phyloP scores from a whole-genome alignment of 2,888 invertebrate species.

The Graphium colonna region DNA sequence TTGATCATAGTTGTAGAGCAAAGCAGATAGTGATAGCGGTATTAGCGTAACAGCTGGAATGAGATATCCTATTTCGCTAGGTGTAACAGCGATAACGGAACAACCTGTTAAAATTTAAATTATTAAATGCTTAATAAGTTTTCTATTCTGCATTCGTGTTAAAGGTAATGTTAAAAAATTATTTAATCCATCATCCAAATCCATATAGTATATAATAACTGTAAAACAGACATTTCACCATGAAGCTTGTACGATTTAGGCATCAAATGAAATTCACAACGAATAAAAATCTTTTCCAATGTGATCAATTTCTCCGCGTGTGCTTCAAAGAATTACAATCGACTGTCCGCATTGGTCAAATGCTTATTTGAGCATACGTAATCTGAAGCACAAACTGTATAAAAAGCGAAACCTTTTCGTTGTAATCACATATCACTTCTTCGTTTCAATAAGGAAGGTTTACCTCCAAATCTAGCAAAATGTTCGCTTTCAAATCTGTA shows the following conservation, averaged over 20 bases:
- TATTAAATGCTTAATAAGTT: too few relatives aligned
- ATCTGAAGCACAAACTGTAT: conserved; percentile 71
- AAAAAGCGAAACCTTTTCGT: conserved; percentile 61
- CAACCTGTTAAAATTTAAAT: too few relatives aligned
- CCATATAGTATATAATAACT: too few relatives aligned
- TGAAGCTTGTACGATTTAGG: not conserved
- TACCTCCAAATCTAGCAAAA: conserved; percentile 59
- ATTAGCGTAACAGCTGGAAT: too few relatives aligned
- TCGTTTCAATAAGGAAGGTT: conserved; percentile 72
- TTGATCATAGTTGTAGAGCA: too few relatives aligned
- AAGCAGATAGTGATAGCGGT: too few relatives aligned
- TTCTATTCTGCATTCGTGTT: too few relatives aligned
- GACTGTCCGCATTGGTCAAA: conserved; percentile 66
- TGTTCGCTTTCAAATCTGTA: conserved; percentile 76
- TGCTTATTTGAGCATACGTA: conserved; percentile 61
- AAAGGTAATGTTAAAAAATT: too few relatives aligned
- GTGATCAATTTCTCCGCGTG: conserved; percentile 72
- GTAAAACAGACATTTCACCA: not conserved
- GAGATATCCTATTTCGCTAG: too few relatives aligned
- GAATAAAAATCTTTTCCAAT: conserved; percentile 61
- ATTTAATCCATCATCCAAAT: too few relatives aligned
- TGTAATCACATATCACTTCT: conserved; percentile 61
- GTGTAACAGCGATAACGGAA: too few relatives aligned
- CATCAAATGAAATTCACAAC: conserved; percentile 24
- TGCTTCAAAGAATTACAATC: conserved; percentile 69